Percentiles rank a stretch among this genome's conserved stretches.
These are phyloP conservation scores for Neotoma lepida DNA, from an alignment of 2,113 vertebrate genomes.

Conservation along the genomic window DNA sequence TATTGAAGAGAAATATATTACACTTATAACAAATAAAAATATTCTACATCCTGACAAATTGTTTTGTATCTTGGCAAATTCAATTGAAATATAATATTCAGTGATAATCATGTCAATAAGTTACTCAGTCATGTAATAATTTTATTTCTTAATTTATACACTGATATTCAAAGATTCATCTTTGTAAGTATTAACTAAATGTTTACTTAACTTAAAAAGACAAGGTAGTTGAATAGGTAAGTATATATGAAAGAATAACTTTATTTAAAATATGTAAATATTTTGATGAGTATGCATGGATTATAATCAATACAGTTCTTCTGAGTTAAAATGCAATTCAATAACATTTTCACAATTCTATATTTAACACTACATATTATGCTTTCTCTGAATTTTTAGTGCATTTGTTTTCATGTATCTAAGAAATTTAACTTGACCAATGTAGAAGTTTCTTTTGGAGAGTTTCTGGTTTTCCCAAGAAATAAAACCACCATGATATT, in stretches of 20 bases:
- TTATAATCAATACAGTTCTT: constrained; percentile 7
- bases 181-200: constrained; percentile 15
- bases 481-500: constrained; percentile 30
- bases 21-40: background rate
- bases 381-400: background rate
- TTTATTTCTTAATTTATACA: background rate
- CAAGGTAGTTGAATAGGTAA: background rate
- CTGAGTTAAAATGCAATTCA: background rate
- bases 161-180: background rate
- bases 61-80: constrained; percentile 15
- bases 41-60: background rate
- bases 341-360: background rate
- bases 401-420: background rate
- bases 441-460: background rate
- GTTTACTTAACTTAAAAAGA: constrained; percentile 40
- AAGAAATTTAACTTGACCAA: constrained; percentile 29
- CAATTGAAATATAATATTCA: background rate
- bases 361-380: background rate
- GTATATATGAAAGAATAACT: constrained; percentile 24
- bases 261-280: background rate
- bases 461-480: constrained; percentile 8
- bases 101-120: background rate
- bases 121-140: background rate
- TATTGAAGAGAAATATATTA: constrained; percentile 20
- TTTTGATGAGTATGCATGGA: background rate